Conservation (phyloP, 1,140 invertebrate genomes). For the Tetragonula clypearis region DNA sequence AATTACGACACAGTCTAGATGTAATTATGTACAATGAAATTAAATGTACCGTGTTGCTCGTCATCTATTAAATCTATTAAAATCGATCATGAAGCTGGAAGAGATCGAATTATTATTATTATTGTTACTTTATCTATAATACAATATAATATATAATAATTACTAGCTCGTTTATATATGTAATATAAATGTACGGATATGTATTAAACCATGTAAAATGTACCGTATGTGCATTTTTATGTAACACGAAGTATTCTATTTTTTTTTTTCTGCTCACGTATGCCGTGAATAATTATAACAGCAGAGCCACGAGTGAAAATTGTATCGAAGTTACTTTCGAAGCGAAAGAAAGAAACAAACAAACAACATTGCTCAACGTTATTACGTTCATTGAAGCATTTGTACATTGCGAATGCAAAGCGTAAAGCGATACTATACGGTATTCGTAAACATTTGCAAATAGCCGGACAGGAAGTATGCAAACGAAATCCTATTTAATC, state of each 20-base stretch:
- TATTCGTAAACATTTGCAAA: conserved; percentile 46
- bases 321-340: neutral
- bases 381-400: neutral
- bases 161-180: no score
- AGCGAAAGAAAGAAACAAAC: neutral
- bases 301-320: neutral
- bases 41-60: no score
- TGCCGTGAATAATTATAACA: neutral
- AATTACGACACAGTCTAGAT: neutral
- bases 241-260: neutral
- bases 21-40: no score
- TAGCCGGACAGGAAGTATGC: conserved; percentile 9
- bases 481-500: conserved; percentile 11
- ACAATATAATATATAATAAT: no score
- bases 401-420: neutral
- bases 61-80: no score
- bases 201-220: neutral
- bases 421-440: conserved; percentile 18
- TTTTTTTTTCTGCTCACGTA: neutral
- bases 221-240: neutral
- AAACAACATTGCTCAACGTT: neutral
- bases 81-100: no score
- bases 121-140: no score
- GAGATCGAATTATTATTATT: no score
- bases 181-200: no score